These are phyloP conservation scores for Myathropa florea DNA, from an alignment of 2,888 invertebrate species.

Conservation along the genomic window DNA sequence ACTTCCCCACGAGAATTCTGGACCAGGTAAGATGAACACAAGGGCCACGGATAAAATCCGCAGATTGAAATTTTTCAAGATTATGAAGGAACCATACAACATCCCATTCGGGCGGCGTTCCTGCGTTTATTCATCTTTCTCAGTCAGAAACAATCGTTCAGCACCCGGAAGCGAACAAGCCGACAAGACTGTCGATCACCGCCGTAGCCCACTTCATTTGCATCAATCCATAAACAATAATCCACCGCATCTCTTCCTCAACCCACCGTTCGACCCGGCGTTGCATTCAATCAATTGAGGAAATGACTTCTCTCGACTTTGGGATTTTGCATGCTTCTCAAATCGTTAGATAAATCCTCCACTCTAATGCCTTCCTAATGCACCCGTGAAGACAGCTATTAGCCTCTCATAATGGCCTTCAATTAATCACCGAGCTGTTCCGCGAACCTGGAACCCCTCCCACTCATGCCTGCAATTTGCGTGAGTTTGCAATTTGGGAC, in stretches of 20 bases:
- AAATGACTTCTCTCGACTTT: not conserved
- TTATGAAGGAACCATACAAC: too few species aligned
- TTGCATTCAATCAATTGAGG: conserved; percentile 8
- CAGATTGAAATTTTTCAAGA: too few species aligned
- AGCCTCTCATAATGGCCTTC: conserved; percentile 12
- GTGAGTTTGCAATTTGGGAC: not conserved
- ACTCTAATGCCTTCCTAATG: conserved; percentile 9
- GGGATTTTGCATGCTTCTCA: conserved; percentile 4
- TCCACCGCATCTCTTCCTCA: not conserved
- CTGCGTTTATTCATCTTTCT: too few species aligned
- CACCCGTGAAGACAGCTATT: conserved; percentile 34
- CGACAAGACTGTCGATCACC: not conserved
- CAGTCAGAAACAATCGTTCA: too few species aligned
- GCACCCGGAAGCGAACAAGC: not conserved
- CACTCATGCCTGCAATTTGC: not conserved
- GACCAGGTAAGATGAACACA: too few species aligned
- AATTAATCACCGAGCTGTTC: conserved; percentile 15
- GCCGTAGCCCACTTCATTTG: not conserved
- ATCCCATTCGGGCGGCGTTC: too few species aligned
- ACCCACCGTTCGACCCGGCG: not conserved
- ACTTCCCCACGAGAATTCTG: too few species aligned
- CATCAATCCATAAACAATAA: not conserved
- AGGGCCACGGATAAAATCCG: too few species aligned
- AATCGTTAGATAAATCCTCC: not conserved
- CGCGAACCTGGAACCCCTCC: not conserved